Evolutionary conservation across 1,140 invertebrate species (phyloP), one percentile per base, ranked within the genome.

Genomic region (Calosoma granatense): DNA sequence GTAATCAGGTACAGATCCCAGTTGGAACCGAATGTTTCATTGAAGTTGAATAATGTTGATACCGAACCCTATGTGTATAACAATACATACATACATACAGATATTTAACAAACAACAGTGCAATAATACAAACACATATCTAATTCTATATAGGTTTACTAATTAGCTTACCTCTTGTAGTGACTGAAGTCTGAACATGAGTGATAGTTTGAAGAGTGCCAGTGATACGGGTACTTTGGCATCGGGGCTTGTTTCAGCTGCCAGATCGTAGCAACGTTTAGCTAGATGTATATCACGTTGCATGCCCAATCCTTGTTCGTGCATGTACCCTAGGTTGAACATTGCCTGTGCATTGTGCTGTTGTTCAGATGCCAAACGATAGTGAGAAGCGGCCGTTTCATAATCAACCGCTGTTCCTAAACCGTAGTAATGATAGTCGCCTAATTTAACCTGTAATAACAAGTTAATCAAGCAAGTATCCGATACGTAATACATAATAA

Each of bases 241-340:
- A 73, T 99, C 97, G 0, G 84, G 77, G 72, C 87, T 92, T 0
- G 93, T 92, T 71, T 98, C 95, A 0, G 94, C 92, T 1, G 97
- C 97, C 68, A 92, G 82, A 76, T 99, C 97, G 73, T 99, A 99
- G 70, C 92, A 97, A 47, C 97, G 78, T 72, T 92, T 92, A 1
- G 88, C 88, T 23, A 92, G 72, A 73, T 91, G 86, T 63, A 86
- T 81, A 72, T 91, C 88, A 59, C 79, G 78, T 2, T 81, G 76
- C 73, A 97, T 85, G 2, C 97, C 97, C 17, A 98, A 77, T 0
- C 97, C 97, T 65, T 92, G 88, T 74, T 99, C 96, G 72, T 99
- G 95, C 97, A 99, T 99, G 70, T 98, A 99, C 1, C 93, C 97
- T 47, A 99, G 80, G 76, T 99, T 99, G 69, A 99, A 99, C 86